Percentiles rank a stretch among this genome's conserved stretches.
phyloP scores from a whole-genome alignment of 2,888 invertebrate species.

The Nebria brevicollis region DNA sequence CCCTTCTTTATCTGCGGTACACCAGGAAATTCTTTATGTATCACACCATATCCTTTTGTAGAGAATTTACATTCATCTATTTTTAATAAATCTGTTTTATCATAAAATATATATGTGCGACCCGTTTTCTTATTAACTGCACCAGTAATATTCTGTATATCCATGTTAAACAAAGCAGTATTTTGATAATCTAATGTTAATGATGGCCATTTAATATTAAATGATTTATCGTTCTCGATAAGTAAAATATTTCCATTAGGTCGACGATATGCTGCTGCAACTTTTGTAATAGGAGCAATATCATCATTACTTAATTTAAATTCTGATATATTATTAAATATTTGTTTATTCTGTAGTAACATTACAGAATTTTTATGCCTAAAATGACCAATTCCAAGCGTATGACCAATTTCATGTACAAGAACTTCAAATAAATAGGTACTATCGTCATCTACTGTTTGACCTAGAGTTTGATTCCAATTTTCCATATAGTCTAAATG shows the following conservation, averaged over 20 bases:
- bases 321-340: no score
- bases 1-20: slow-evolving; percentile 7
- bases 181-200: not conserved
- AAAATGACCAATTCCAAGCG: no score
- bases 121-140: slow-evolving; percentile 10
- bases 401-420: no score
- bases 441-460: no score
- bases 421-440: no score
- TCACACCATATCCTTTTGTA: not conserved
- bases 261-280: slow-evolving; percentile 13
- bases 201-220: slow-evolving; percentile 26
- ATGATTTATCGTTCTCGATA: slow-evolving; percentile 8
- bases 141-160: slow-evolving; percentile 13
- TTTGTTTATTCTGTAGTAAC: no score
- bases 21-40: slow-evolving; percentile 17
- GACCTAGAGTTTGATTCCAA: no score
- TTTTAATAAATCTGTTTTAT: not conserved
- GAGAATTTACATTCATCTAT: not conserved
- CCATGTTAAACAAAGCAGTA: not conserved
- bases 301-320: no score
- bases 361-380: no score
- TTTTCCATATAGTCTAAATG: no score
- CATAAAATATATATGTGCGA: slow-evolving; percentile 17
- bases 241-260: slow-evolving; percentile 20
- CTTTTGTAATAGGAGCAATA: no score